phyloP scores from a whole-genome alignment of 2,797 vertebrate genomes.

The Lepus townsendii region DNA sequence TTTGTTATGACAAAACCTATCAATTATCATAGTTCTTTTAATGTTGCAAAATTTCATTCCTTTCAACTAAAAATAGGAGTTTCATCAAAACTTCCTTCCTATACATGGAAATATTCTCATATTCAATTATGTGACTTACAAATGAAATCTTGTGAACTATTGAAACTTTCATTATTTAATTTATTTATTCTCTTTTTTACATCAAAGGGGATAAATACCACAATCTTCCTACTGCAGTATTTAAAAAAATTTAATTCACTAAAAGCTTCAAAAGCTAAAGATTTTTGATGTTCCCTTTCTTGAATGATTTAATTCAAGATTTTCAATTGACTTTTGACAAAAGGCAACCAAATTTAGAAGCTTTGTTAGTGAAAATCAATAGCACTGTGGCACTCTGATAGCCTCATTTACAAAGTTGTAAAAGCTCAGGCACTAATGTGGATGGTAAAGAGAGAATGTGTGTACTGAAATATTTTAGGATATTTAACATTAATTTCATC shows the following conservation, averaged over 20 bases:
- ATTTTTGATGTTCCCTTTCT: not conserved
- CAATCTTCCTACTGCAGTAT: not conserved
- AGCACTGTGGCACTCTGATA: not conserved
- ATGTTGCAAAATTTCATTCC: constrained; percentile 27
- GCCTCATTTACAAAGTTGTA: constrained; percentile 11
- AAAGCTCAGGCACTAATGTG: not conserved
- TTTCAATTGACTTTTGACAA: constrained; percentile 32
- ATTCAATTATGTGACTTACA: not conserved
- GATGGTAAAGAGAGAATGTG: not conserved
- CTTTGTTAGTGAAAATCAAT: not conserved
- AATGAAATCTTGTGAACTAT: not conserved
- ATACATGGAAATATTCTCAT: not conserved
- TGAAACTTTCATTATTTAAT: constrained; percentile 32
- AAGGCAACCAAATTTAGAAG: not conserved
- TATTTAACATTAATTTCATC: not conserved
- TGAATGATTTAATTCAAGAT: constrained; percentile 41
- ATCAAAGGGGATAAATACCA: constrained; percentile 37
- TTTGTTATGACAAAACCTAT: constrained; percentile 14
- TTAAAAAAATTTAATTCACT: not conserved
- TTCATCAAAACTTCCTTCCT: not conserved
- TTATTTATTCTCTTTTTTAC: not conserved
- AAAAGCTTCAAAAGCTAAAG: constrained; percentile 27
- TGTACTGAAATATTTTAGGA: not conserved
- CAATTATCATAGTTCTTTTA: constrained; percentile 31
- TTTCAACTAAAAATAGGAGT: constrained; percentile 20